Evolutionary conservation across 2,888 invertebrate genomes (phyloP).

Genomic region (Acanthoscelides obtectus): DNA sequence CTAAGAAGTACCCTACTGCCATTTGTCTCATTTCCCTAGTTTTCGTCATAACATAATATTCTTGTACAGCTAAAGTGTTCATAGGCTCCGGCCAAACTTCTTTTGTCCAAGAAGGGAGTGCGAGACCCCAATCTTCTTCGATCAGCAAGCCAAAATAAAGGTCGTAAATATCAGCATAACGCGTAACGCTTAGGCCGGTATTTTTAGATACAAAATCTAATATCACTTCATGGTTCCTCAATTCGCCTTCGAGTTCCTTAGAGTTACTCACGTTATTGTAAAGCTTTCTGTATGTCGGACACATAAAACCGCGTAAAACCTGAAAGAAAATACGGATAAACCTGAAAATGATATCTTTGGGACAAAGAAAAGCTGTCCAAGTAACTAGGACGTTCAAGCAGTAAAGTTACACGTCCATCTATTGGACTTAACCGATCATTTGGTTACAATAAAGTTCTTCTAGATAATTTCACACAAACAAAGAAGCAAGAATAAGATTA

Average conservation of each 20-base stretch:
- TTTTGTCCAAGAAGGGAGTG: constrained; percentile 45
- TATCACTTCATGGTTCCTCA: constrained; percentile 47
- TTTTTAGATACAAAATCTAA: constrained; percentile 49
- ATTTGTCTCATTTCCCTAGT: constrained; percentile 36
- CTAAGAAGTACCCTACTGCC: constrained; percentile 24
- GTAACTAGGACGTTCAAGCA: too few species aligned
- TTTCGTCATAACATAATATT: constrained; percentile 21
- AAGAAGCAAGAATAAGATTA: too few species aligned
- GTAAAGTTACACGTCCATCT: too few species aligned
- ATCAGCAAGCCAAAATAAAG: constrained; percentile 58
- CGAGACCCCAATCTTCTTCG: constrained; percentile 49
- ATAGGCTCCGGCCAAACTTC: constrained; percentile 38
- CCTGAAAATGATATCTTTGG: too few species aligned
- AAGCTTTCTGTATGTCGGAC: constrained; percentile 25
- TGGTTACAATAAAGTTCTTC: too few species aligned
- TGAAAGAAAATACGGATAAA: constrained; percentile 7
- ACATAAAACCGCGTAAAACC: constrained; percentile 19
- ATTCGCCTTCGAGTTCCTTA: constrained; percentile 43
- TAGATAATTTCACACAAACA: too few species aligned
- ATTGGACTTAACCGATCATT: too few species aligned
- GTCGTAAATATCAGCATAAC: constrained; percentile 55
- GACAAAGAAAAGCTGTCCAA: too few species aligned
- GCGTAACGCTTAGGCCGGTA: constrained; percentile 51
- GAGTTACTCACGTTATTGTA: constrained; percentile 18
- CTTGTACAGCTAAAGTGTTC: constrained; percentile 31